Conservation (phyloP, 92 coral and sea anemone species). For the Epizoanthus illoricatus region DNA sequence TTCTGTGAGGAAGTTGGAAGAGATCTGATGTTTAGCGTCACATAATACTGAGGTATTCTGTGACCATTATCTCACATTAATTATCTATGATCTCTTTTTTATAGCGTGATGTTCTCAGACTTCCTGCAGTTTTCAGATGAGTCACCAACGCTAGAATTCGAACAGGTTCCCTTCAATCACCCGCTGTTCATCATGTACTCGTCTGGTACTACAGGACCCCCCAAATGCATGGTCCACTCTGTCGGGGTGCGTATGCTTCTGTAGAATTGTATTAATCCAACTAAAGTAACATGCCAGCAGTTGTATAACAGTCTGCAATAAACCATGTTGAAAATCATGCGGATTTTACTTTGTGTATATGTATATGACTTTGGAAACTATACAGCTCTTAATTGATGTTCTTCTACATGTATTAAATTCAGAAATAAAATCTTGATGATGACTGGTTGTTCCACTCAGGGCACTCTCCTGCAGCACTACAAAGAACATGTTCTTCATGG, state of each 20-base stretch:
- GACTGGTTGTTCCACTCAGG: constrained; percentile 49
- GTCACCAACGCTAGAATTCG: constrained; percentile 75
- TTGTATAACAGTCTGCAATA: too few relatives aligned
- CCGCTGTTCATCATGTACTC: constrained; percentile 97
- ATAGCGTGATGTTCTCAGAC: constrained; percentile 73
- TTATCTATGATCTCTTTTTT: not conserved
- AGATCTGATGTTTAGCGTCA: too few relatives aligned
- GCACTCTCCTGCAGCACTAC: constrained; percentile 88
- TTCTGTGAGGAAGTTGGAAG: too few relatives aligned
- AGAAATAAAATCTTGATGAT: not conserved
- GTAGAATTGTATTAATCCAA: too few relatives aligned
- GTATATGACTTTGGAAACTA: too few relatives aligned
- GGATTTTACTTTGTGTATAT: too few relatives aligned
- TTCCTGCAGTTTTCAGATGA: constrained; percentile 74
- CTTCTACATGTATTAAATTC: too few relatives aligned
- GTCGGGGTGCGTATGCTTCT: constrained; percentile 84
- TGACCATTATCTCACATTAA: not conserved
- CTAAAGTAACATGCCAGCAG: too few relatives aligned
- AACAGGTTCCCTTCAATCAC: constrained; percentile 93
- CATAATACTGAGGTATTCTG: too few relatives aligned
- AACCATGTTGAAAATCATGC: too few relatives aligned
- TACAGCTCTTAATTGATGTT: too few relatives aligned
- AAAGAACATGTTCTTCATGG: constrained; percentile 97
- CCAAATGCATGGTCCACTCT: constrained; percentile 98
- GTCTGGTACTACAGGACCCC: constrained; percentile 99